Evolutionary conservation across 1,140 invertebrate species (phyloP), one percentile per base, ranked within the genome.

Genomic region (Nilaparvata lugens): DNA sequence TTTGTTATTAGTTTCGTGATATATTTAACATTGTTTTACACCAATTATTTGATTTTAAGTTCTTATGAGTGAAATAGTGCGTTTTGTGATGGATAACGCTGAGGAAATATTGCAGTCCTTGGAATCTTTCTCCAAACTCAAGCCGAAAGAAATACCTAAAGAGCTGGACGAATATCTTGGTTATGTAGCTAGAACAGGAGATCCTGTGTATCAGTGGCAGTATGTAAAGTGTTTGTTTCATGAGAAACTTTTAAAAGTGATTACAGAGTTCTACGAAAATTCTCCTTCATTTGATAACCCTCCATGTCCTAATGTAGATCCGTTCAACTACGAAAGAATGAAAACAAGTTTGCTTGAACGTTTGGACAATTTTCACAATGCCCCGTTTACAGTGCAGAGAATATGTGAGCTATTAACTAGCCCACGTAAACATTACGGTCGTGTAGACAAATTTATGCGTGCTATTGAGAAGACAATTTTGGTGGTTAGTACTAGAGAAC

Each of bases 301-400:
- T 14, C 81, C 85, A 14, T 90, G 86, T 68, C 91, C 91, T 0
- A 96, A 96, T 72, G 89, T 95, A 23, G 91, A 95, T 68, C 81
- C 88, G 13, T 95, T 95, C 65, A 91, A 92, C 69, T 95, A 90
- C 73, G 91, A 94, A 67, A 85, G 82, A 4, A 90, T 95, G 85
- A 92, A 91, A 70, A 84, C 83, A 53, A 86, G 85, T 67, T 80
- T 96, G 16, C 73, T 96, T 23, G 88, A 94, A 68, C 81, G 88
- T 25, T 73, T 96, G 0, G 92, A 96, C 65, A 83, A 83, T 1
- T 89, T 88, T 74, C 82, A 81, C 31, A 91, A 92, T 56, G 93
- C 94, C 2, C 96, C 95, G 0, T 98, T 98, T 69, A 98, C 96
- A 11, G 88, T 98, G 54, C 95, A 98, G 74, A 81, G 95, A 61